Conservation (phyloP, 2,113 vertebrate genomes). For the Ameiurus melas region DNA sequence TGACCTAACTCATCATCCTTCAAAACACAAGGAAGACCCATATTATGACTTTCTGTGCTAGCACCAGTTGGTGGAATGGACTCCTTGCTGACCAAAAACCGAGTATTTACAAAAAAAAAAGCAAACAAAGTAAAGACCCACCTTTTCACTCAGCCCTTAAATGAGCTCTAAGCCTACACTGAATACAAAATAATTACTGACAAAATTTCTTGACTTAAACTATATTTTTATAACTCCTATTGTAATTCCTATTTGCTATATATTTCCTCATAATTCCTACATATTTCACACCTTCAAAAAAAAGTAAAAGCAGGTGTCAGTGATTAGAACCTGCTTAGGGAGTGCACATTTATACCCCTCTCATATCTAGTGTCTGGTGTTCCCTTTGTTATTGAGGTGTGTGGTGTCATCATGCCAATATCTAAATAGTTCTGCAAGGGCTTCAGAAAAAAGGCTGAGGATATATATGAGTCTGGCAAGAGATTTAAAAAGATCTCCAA, state of each 20-base stretch:
- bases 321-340: too few species aligned
- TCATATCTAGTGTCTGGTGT: too few species aligned
- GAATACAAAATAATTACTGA: background rate
- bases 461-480: too few species aligned
- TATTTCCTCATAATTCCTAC: too few species aligned
- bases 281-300: too few species aligned
- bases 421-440: too few species aligned
- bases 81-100: background rate
- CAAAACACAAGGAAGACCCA: background rate
- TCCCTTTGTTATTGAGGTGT: too few species aligned
- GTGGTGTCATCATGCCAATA: too few species aligned
- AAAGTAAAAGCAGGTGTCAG: too few species aligned
- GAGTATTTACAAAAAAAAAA: background rate
- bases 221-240: background rate
- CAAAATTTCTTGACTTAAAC: background rate
- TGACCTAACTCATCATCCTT: background rate
- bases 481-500: too few species aligned
- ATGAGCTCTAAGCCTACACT: background rate
- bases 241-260: background rate
- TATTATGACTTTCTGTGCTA: background rate
- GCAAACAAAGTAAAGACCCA: background rate
- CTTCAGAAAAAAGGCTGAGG: too few species aligned
- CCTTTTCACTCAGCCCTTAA: background rate
- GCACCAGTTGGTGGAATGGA: background rate
- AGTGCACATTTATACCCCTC: too few species aligned